Evolutionary conservation across 1,140 invertebrate species (phyloP), one percentile per base, ranked within the genome.

Genomic region (Drosophila kikkawai): DNA sequence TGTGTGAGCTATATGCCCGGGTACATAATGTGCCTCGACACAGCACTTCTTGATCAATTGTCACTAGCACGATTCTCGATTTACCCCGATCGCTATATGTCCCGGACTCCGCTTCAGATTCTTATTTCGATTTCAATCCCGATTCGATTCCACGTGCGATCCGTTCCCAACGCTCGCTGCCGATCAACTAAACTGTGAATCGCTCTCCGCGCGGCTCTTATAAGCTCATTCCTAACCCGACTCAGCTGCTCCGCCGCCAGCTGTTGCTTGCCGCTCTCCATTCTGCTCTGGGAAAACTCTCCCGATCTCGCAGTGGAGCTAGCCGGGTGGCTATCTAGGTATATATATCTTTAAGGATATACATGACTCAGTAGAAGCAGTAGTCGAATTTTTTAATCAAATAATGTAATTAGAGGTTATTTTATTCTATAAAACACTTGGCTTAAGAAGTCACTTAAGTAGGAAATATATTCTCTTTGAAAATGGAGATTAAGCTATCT

Each of bases 21-120:
- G 67, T 78, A 84, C 68, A 81, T 81, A 84, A 75, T 88, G 59
- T 88, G 82, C 80, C 83, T 83, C 48, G 50, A 69, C 57, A 34
- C 50, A 7, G 3, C 53, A 56, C 53, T 60, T 65, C 22, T 47
- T 26, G 32, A 55, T 68, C 63, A 39, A 67, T 59, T 69, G 34
- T 50, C 48, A 29, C 53, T 34, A 34, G 22, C 36, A 44, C 32
- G n/a, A 51, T 29, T 36, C 26, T 17, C 15, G 17, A 32, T 32
- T 41, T 39, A n/a, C 15, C 65, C 44, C 65, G 61, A 13, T 42
- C 26, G 50, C 36, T 59, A 17, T 56, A 57, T 39, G 26, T 26
- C 26, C 26, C 26, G 26, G 26, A 29, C 26, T 29, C 26, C 26
- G 26, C 26, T 29, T 29, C 26, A 29, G 26, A 29, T 29, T 56